Percentiles rank a stretch among this genome's conserved stretches.
Conservation (phyloP, 2,888 invertebrate genomes). For the Antheraea yamamai region DNA sequence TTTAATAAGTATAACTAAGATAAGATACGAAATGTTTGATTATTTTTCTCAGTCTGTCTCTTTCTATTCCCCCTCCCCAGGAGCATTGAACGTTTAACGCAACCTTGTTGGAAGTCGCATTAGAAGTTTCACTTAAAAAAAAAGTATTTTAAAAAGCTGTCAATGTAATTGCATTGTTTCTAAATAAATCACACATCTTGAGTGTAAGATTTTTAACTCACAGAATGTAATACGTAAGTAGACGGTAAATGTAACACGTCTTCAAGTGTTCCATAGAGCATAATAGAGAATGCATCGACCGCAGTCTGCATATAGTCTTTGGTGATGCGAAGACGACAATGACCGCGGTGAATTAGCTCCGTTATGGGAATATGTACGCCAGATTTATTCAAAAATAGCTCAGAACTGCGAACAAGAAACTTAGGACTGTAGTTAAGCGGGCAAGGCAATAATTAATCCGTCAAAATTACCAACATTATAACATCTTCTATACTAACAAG, state of each 20-base stretch:
- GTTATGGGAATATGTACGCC: conserved; percentile 56
- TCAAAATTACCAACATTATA: too few species aligned
- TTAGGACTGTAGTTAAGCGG: background rate
- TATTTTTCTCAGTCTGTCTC: too few species aligned
- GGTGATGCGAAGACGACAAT: conserved; percentile 52
- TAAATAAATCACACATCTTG: background rate
- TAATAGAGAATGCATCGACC: conserved; percentile 66
- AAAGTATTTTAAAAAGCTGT: too few species aligned
- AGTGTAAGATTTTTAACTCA: conserved; percentile 36
- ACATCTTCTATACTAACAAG: too few species aligned
- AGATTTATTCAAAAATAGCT: conserved; percentile 52
- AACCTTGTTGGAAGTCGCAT: too few species aligned
- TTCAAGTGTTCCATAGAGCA: conserved; percentile 51
- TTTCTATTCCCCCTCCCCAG: too few species aligned
- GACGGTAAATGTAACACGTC: conserved; percentile 59
- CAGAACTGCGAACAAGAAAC: conserved; percentile 43
- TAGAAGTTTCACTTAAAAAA: too few species aligned
- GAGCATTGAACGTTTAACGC: too few species aligned
- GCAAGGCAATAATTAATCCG: too few species aligned
- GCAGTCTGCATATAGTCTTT: conserved; percentile 72
- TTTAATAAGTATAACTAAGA: too few species aligned
- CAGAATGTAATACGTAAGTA: conserved; percentile 61
- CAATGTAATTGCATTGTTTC: too few species aligned
- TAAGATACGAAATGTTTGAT: too few species aligned
- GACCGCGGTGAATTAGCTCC: conserved; percentile 54